Percentiles rank a stretch among this genome's conserved stretches.
Conservation (phyloP, 2,888 invertebrate species). For the Caenorhabditis virilis region DNA sequence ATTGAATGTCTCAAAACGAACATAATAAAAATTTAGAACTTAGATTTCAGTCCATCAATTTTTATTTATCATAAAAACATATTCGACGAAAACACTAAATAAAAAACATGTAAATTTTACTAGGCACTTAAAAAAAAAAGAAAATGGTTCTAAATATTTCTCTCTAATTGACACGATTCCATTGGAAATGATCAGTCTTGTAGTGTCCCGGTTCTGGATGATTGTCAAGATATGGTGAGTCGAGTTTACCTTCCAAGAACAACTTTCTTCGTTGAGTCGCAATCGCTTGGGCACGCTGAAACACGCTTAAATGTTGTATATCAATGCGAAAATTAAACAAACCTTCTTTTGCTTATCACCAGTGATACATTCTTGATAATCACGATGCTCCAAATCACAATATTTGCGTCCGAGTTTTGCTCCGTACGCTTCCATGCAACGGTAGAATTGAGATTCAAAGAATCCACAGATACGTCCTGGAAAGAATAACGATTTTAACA, state of each 20-base stretch:
- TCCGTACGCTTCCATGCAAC: slow-evolving; percentile 68
- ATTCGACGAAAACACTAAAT: neutral
- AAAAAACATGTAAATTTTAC: neutral
- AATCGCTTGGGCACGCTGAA: slow-evolving; percentile 56
- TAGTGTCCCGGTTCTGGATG: slow-evolving; percentile 60
- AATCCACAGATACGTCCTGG: slow-evolving; percentile 55
- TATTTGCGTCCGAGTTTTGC: slow-evolving; percentile 64
- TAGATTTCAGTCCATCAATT: too few relatives aligned
- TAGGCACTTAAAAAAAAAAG: neutral
- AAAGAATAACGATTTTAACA: neutral
- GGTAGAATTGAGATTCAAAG: slow-evolving; percentile 65
- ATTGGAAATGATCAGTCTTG: slow-evolving; percentile 61
- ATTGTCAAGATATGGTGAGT: slow-evolving; percentile 49
- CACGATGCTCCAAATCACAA: slow-evolving; percentile 67
- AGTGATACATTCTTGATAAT: slow-evolving; percentile 63
- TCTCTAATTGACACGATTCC: slow-evolving; percentile 49
- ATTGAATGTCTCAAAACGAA: too few relatives aligned
- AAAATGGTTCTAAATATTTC: neutral
- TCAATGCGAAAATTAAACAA: too few relatives aligned
- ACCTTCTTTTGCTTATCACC: slow-evolving; percentile 61
- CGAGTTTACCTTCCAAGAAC: slow-evolving; percentile 60
- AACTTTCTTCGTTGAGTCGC: slow-evolving; percentile 59
- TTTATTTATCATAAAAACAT: neutral
- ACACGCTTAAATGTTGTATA: neutral
- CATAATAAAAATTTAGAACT: too few relatives aligned